A percentile compares a stretch with the other conserved stretches of the same genome.
These are phyloP conservation scores for Drosophila sordidula DNA, from an alignment of 2,888 invertebrate species.

Conservation along the genomic window DNA sequence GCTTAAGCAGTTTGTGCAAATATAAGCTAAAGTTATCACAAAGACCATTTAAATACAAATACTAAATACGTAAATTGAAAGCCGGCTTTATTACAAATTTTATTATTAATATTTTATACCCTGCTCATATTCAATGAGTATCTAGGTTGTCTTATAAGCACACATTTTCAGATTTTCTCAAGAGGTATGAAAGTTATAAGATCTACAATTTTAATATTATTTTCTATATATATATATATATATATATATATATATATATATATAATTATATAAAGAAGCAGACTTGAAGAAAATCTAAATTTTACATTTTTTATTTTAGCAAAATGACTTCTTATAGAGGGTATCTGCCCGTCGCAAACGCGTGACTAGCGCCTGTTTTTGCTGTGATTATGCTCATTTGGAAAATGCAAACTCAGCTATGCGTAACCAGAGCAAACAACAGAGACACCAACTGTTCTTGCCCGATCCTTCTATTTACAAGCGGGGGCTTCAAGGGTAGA, in stretches of 20 bases:
- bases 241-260: no score
- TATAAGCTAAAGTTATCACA: constrained; percentile 9
- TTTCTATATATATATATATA: no score
- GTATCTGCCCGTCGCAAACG: neutral
- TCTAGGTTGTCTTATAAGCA: neutral
- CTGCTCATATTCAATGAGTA: neutral
- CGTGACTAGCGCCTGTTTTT: neutral
- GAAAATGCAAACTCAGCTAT: constrained; percentile 54
- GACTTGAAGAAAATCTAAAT: no score
- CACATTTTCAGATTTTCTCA: no score
- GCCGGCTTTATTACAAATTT: neutral
- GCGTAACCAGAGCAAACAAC: constrained; percentile 54
- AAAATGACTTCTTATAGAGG: neutral
- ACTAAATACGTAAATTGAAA: constrained; percentile 7
- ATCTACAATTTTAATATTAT: no score
- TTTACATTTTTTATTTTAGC: no score
- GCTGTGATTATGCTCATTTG: constrained; percentile 35
- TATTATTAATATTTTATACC: constrained; percentile 1
- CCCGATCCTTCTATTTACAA: constrained; percentile 47
- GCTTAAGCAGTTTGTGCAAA: constrained; percentile 27
- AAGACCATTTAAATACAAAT: constrained; percentile 27
- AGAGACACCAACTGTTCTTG: constrained; percentile 35
- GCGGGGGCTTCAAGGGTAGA: neutral
- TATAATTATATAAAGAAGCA: no score
- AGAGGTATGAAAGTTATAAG: no score